Evolutionary conservation across 2,888 invertebrate genomes (phyloP), one percentile per base, ranked within the genome.

Genomic region (Teleogryllus oceanicus): DNA sequence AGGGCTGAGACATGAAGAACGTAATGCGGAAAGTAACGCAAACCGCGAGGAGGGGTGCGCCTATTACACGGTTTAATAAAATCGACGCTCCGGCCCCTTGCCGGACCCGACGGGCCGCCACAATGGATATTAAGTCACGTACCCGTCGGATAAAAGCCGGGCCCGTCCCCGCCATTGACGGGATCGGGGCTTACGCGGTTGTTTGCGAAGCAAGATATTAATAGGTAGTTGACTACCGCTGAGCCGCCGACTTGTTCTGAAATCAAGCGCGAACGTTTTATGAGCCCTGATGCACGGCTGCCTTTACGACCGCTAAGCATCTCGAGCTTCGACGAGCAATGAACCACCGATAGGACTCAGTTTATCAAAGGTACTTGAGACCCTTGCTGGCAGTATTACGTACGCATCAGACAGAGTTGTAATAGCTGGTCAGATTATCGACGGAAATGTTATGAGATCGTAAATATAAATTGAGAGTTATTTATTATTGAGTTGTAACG

Each of bases 181-280:
- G 13, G 62, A 18, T 62, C 62, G 16, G 62, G 13, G 62, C 62
- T 62, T 62, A n/a, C 62, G n/a, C 62, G 13, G 12, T 62, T 62
- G 62, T 62, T 62, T 62, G 62, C 62, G 62, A n/a, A 62, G 62
- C 62, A 62, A 62, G 62, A 62, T 62, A 62, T 62, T 62, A 62
- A 18, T 13, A 62, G n/a, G 62, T n/a, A n/a, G 13, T 62, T 62
- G 62, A 62, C 13, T 18, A 13, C 16, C 62, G 13, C 62, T 62
- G 62, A 62, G 13, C 62, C 62, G 62, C 62, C 16, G 62, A 62
- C 62, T 13, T 62, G 62, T 62, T n/a, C 62, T n/a, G 62, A 62
- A 62, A 62, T 62, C 16, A 62, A n/a, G 62, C 62, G n/a, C 62
- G 62, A 13, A n/a, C 62, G n/a, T 62, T 62, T 62, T 18, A 62